A percentile compares a stretch with the other conserved stretches of the same genome.
phyloP scores from a whole-genome alignment of 2,797 vertebrate genomes.

The Tragelaphus oryx region DNA sequence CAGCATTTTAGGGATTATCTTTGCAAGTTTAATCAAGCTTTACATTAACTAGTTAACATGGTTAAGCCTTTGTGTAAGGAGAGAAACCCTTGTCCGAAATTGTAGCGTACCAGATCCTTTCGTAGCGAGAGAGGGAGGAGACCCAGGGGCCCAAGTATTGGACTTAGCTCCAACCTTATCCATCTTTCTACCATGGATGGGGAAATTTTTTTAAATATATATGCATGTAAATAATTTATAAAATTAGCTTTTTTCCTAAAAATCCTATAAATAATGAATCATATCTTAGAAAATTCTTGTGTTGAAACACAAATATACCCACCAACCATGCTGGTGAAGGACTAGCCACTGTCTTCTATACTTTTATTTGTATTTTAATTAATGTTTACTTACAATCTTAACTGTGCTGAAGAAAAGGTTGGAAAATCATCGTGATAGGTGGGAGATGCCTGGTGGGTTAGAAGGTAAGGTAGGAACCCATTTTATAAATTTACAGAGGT shows the following conservation, averaged over 20 bases:
- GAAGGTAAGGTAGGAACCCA: not conserved
- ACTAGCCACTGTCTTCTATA: not conserved
- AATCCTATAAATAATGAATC: not conserved
- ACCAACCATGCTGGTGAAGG: not conserved
- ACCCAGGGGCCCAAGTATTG: not conserved
- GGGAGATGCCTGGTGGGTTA: not conserved
- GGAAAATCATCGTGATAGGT: not conserved
- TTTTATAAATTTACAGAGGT: not conserved
- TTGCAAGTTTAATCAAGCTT: constrained; percentile 64
- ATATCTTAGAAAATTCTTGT: not conserved
- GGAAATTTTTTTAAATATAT: not conserved
- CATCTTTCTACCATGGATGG: not conserved
- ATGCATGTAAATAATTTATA: not conserved
- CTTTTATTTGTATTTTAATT: not conserved
- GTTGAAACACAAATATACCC: not conserved
- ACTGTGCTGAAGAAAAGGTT: not conserved
- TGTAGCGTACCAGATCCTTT: not conserved
- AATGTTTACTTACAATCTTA: not conserved
- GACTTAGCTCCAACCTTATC: not conserved
- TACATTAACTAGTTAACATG: constrained; percentile 65
- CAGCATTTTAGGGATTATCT: constrained; percentile 63
- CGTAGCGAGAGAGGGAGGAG: not conserved
- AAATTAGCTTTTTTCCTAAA: not conserved
- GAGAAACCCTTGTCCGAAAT: constrained; percentile 51
- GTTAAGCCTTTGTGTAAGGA: constrained; percentile 51